Conservation (phyloP, 2,113 vertebrate species). For the Acrocephalus kingi region DNA sequence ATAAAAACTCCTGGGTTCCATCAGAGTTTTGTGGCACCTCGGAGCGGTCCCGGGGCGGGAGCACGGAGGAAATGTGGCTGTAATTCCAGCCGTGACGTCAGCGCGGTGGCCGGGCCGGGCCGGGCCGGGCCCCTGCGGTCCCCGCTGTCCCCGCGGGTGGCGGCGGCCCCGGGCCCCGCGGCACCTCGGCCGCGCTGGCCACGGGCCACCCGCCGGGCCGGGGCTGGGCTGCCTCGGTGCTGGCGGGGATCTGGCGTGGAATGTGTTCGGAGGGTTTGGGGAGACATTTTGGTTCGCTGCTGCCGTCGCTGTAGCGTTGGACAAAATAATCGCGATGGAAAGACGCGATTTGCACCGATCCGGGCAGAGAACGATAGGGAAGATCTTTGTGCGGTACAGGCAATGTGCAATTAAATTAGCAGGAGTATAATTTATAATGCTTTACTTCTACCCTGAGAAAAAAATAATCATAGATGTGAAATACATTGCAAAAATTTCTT, state of each 20-base stretch:
- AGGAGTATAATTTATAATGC: not conserved
- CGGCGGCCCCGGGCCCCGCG: not conserved
- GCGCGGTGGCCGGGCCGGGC: not conserved
- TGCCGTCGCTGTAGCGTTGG: rapidly evolving
- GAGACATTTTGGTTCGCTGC: conserved; percentile 36
- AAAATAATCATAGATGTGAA: not conserved
- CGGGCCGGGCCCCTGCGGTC: not conserved
- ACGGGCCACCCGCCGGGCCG: not conserved
- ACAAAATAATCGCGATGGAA: not conserved
- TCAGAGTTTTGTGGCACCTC: not conserved
- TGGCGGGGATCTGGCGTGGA: not conserved
- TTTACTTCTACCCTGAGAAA: not conserved
- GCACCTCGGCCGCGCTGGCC: not conserved
- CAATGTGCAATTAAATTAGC: not conserved
- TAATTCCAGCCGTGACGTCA: conserved; percentile 7
- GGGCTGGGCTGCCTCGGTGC: rapidly evolving
- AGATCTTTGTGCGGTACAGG: not conserved
- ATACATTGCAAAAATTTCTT: not conserved
- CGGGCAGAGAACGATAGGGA: not conserved
- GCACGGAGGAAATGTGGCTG: not conserved
- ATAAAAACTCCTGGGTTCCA: rapidly evolving
- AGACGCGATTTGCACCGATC: not conserved
- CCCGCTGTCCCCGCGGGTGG: not conserved
- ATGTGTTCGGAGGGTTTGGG: not conserved
- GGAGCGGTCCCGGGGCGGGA: not conserved